Percentiles rank a stretch among this genome's conserved stretches.
Conservation (phyloP, 1,140 invertebrate genomes). For the Grapholita molesta region DNA sequence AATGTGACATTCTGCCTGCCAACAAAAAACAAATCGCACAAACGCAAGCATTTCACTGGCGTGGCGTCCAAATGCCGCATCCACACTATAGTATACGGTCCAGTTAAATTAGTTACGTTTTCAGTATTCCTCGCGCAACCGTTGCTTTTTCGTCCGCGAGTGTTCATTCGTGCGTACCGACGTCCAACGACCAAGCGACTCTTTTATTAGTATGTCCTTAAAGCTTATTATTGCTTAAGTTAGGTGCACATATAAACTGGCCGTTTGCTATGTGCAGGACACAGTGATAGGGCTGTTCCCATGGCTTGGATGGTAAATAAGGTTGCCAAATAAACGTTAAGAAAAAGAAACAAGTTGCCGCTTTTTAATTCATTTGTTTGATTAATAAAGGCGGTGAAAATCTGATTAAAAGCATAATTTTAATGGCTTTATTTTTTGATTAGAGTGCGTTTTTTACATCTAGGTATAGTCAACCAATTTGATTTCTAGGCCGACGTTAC, state of each 20-base stretch:
- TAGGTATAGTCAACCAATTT: no score
- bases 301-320: neutral
- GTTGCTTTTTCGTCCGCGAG: slow-evolving; percentile 52
- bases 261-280: neutral
- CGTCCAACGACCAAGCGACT: neutral
- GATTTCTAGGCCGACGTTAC: no score
- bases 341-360: no score
- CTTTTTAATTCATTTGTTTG: no score
- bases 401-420: no score
- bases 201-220: neutral
- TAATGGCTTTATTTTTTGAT: no score
- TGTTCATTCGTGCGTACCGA: slow-evolving; percentile 37
- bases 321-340: neutral
- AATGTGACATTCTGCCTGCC: no score
- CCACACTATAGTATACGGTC: slow-evolving; percentile 14
- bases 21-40: no score
- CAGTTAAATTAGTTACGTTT: slow-evolving; percentile 53
- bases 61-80: slow-evolving; percentile 40
- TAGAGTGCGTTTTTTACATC: no score
- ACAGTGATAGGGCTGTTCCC: neutral
- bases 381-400: no score
- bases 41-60: no score
- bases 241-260: neutral
- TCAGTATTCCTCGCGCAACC: slow-evolving; percentile 46
- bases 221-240: neutral